Evolutionary conservation across 1,140 invertebrate species (phyloP).

Genomic region (Drosophila varians): DNA sequence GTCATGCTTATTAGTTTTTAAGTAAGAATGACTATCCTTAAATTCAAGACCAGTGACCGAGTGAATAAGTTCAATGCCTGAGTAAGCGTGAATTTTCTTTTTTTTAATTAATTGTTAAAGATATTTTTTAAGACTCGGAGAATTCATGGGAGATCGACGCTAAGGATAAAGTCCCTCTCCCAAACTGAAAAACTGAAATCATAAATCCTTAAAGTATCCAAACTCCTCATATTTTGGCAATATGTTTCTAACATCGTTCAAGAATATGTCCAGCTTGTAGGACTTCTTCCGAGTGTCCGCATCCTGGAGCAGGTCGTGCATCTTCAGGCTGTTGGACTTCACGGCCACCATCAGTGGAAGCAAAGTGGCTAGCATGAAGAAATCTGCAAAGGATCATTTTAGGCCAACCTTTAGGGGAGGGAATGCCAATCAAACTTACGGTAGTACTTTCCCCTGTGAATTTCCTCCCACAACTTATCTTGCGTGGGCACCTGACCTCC

Average conservation of each 20-base stretch:
- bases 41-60: too few species aligned
- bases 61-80: too few species aligned
- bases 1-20: too few species aligned
- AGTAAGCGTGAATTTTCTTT: too few species aligned
- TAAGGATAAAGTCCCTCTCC: too few species aligned
- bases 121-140: too few species aligned
- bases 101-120: too few species aligned
- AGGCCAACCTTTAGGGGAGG: not conserved
- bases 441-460: slow-evolving; percentile 27
- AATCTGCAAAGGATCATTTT: slow-evolving; percentile 33
- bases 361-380: slow-evolving; percentile 35
- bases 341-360: slow-evolving; percentile 35
- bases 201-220: slow-evolving; percentile 40
- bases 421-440: slow-evolving; percentile 17
- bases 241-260: slow-evolving; percentile 37
- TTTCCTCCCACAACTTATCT: slow-evolving; percentile 31
- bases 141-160: too few species aligned
- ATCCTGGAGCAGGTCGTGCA: slow-evolving; percentile 13
- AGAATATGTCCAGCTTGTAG: slow-evolving; percentile 18
- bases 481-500: slow-evolving; percentile 46
- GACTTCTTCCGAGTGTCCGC: slow-evolving; percentile 17
- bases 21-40: too few species aligned
- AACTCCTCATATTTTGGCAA: slow-evolving; percentile 44
- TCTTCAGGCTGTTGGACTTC: not conserved
- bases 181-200: too few species aligned